Evolutionary conservation across 2,113 vertebrate genomes (phyloP).

Genomic region (Origma solitaria): DNA sequence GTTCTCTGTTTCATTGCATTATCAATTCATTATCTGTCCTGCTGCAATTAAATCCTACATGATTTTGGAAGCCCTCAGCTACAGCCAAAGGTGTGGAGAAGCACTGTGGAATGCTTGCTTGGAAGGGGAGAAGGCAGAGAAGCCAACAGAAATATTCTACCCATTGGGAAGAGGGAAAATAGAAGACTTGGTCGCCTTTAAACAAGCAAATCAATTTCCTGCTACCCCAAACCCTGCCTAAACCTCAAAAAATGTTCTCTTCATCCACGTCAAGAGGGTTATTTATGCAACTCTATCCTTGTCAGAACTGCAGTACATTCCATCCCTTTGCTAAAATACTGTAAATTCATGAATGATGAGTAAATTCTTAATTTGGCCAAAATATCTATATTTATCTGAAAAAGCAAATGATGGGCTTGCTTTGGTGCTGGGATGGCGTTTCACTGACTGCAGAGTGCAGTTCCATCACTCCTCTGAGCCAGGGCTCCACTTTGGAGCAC

Average conservation of each 20-base stretch:
- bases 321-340: conserved; percentile 64
- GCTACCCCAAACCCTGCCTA: conserved; percentile 20
- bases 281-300: conserved; percentile 70
- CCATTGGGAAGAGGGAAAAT: not conserved
- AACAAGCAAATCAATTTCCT: not conserved
- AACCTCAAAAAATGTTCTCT: conserved; percentile 60
- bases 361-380: conserved; percentile 61
- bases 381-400: conserved; percentile 45
- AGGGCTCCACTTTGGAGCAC: not conserved
- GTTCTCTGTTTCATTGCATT: not conserved
- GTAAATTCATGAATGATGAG: conserved; percentile 67
- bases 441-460: not conserved
- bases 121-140: not conserved
- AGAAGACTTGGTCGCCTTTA: not conserved
- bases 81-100: not conserved
- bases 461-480: not conserved
- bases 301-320: conserved; percentile 71
- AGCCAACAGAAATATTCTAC: conserved; percentile 45
- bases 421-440: not conserved
- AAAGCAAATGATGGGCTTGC: conserved; percentile 22
- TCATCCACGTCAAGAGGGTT: conserved; percentile 55
- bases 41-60: not conserved
- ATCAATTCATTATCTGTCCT: not conserved
- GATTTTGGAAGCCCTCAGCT: not conserved
- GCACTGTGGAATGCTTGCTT: not conserved